Evolutionary conservation across 2,888 invertebrate genomes (phyloP), one percentile per base, ranked within the genome.

Genomic region (Ophion costatus): DNA sequence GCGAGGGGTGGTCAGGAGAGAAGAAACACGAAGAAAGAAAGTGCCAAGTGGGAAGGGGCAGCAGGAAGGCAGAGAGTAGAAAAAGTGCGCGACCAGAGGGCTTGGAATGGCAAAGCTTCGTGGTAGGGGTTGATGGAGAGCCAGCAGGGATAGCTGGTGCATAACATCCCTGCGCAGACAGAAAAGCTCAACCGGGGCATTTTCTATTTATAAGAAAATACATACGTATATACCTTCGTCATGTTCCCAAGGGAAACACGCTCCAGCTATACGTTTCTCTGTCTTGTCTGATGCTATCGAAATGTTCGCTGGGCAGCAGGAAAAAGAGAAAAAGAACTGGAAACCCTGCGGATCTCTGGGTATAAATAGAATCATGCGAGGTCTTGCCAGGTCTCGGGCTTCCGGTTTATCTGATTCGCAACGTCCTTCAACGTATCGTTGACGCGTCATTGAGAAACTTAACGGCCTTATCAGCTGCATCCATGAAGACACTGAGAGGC

Each of bases 171-270:
- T 74, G 85, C 80, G 82, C 82, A 80, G 82, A 82, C 76, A 59
- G 67, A 59, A 80, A 80, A 82, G 80, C 86, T 81, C 83, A 78
- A 83, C 67, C 84, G 87, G 88, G 86, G 89, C 89, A 90, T 91
- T 91, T 91, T 91, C 89, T 90, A 91, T 92, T 91, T 91, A 89
- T 90, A 90, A 92, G 91, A 91, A 91, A 91, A 92, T 89, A 91
- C 89, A 88, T 85, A 85, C 86, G 85, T 90, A 89, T 90, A 88
- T 45, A 45, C 45, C 88, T 88, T 64, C 82, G 88, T 61, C 33
- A 87, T 87, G 83, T 85, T 84, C 88, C 86, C 89, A 83, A 69
- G 88, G 87, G 88, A 84, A 85, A 83, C 74, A 69, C 45, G 33
- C 63, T 42, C 45, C 42, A 42, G 74, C 64, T 79, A 73, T 77